Base-by-base conservation (phyloP, 2,113 vertebrate genomes). In the Vulpes ferrilata region DNA sequence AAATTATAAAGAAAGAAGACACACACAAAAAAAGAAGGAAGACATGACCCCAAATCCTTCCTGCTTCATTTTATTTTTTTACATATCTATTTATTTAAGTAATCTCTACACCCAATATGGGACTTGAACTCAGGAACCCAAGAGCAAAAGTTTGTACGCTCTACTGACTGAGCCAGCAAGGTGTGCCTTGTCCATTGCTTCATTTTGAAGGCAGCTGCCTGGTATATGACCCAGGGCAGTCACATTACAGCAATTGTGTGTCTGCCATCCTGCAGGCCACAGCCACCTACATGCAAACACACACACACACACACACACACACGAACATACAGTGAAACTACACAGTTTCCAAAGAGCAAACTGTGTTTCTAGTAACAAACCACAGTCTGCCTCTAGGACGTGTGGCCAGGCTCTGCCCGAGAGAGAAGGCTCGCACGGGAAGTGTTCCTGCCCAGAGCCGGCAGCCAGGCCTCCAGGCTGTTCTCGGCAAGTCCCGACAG, bases 401-500 rank as follows among this genome's bases (percentile, higher is more conserved):
- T 57, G 74, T 95, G 94, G 71, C 62, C 76, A 3, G 55, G 80
- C 80, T 78, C 43, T 73, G 93, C 92, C 87, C 16, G 32, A 53
- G 53, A 93, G 27, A 88, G 60, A 27, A 48, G 43, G 53, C n/a
- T 91, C 84, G 4, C 67, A 2, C 0, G 19, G 96, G 59, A 80
- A 89, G 84, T 17, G 15, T 43, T 65, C 67, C 67, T 86, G 62
- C 88, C 73, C 2, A 4, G 55, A 92, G 88, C 93, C 27, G 10
- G 80, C 90, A 95, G 93, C 95, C 84, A 17, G 3, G 94, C 84
- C 93, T 83, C 62, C 62, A 57, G 78, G 96, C 83, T 0, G 87
- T 23, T 15, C 30, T 78, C 15, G 23, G 88, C 96, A 88, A 94
- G 97, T 85, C 92, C 84, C 32, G 23, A 96, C 97, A 98, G 97